Evolutionary conservation across 2,113 vertebrate genomes (phyloP).

Genomic region (Albula goreensis): DNA sequence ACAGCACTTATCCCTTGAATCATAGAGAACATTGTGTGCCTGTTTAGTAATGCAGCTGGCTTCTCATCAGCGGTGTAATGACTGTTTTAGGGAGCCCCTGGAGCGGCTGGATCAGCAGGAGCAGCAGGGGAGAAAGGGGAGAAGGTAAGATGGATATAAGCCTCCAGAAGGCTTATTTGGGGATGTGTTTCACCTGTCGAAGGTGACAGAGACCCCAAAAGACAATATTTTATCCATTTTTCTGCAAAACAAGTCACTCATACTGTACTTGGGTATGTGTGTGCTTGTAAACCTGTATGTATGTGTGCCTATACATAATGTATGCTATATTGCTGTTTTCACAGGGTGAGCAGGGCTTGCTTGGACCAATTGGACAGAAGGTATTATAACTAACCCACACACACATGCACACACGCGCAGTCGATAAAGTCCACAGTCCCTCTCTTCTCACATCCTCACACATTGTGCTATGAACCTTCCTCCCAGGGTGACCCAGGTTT

Average conservation of each 20-base stretch:
- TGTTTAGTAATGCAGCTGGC: not conserved
- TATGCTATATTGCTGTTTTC: slow-evolving; percentile 42
- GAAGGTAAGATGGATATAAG: slow-evolving; percentile 65
- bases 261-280: not conserved
- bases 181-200: too few species aligned
- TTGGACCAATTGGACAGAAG: slow-evolving; percentile 79
- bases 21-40: not conserved
- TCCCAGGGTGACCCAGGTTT: slow-evolving; percentile 83
- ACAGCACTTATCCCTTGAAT: not conserved
- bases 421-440: too few species aligned
- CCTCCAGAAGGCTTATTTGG: not conserved
- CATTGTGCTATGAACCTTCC: not conserved
- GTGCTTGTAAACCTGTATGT: too few species aligned
- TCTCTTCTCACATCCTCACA: not conserved
- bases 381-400: slow-evolving; percentile 64
- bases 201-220: not conserved
- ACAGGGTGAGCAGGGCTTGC: slow-evolving; percentile 80
- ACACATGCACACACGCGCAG: too few species aligned
- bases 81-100: slow-evolving; percentile 75
- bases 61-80: slow-evolving; percentile 4
- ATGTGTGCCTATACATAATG: not conserved
- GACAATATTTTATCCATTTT: not conserved
- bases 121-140: slow-evolving; percentile 75
- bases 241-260: not conserved
- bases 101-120: slow-evolving; percentile 73